A percentile compares a stretch with the other conserved stretches of the same genome.
Conservation (phyloP, 1,140 invertebrate species). For the Cydia amplana region DNA sequence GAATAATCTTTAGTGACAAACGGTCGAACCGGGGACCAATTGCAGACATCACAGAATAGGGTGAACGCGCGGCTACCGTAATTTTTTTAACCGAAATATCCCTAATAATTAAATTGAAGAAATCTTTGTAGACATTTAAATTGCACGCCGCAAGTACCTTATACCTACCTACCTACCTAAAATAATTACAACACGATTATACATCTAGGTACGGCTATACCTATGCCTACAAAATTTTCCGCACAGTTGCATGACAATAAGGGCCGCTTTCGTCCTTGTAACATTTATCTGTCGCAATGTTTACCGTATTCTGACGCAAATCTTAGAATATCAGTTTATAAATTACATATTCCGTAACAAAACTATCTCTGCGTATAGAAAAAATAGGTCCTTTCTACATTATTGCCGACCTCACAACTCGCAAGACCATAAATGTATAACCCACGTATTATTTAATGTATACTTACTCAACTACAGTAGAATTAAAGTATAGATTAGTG, state of each 20-base stretch:
- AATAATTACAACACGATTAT: neutral
- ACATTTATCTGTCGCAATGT: conserved; percentile 16
- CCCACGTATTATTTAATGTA: no score
- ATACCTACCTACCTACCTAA: neutral
- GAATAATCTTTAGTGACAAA: neutral
- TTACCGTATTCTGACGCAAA: neutral
- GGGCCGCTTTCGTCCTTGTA: conserved; percentile 11
- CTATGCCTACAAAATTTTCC: neutral
- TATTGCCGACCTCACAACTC: no score
- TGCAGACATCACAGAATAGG: neutral
- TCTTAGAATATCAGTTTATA: neutral
- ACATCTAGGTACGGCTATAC: neutral
- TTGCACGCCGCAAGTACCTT: no score
- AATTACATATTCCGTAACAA: neutral
- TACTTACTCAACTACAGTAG: no score
- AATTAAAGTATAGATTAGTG: no score
- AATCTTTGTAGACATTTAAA: no score
- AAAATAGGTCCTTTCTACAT: no score
- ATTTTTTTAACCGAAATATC: no score
- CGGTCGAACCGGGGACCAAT: neutral
- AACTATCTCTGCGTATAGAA: no score
- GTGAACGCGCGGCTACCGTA: neutral
- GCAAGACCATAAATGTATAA: no score
- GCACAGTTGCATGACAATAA: conserved; percentile 1
- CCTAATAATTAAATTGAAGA: no score